phyloP scores from a whole-genome alignment of 2,797 vertebrate genomes.

The Falco naumanni region DNA sequence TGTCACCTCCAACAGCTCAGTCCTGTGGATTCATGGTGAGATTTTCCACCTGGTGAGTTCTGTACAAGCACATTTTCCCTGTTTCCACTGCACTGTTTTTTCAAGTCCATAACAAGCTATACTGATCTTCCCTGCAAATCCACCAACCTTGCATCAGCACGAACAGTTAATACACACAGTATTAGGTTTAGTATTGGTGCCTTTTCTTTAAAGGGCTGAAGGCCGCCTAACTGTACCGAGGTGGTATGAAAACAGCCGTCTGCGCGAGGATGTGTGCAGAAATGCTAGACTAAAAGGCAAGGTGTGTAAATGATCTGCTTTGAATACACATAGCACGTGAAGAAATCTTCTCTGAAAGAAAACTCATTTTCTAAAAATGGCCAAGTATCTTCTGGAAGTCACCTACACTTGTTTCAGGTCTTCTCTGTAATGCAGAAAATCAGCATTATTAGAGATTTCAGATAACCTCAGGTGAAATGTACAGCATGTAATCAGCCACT shows the following conservation, averaged over 20 bases:
- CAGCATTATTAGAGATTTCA: not conserved
- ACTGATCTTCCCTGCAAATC: not conserved
- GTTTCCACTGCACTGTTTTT: not conserved
- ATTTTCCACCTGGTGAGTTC: accelerated
- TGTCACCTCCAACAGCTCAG: not conserved
- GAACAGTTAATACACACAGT: too few species aligned
- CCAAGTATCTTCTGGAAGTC: not conserved
- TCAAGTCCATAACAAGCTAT: accelerated
- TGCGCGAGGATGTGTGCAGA: not conserved
- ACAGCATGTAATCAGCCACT: not conserved
- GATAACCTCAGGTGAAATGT: not conserved
- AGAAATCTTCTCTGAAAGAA: not conserved
- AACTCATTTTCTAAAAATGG: not conserved
- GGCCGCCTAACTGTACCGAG: not conserved
- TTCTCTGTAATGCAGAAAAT: not conserved
- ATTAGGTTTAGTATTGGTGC: not conserved
- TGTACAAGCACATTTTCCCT: accelerated
- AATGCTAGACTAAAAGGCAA: not conserved
- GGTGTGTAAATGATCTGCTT: accelerated
- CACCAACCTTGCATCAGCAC: not conserved
- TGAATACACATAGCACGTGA: accelerated
- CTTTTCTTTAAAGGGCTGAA: not conserved
- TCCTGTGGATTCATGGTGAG: accelerated
- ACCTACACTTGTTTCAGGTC: not conserved
- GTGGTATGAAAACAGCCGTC: accelerated